phyloP scores from a whole-genome alignment of 2,888 invertebrate species.

The Andrena chrysosceles region DNA sequence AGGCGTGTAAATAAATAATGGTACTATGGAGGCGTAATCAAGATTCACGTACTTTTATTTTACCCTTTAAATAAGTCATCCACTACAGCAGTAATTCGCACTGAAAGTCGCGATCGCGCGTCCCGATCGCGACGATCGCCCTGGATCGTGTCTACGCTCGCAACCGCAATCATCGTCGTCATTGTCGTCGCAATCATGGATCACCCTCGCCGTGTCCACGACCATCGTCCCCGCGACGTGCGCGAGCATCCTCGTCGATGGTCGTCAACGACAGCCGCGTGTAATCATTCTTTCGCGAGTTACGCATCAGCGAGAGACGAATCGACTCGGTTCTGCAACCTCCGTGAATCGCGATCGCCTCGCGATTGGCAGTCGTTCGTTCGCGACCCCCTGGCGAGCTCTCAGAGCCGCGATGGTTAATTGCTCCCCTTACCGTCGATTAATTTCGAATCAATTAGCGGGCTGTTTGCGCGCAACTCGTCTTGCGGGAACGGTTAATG shows the following conservation, averaged over 20 bases:
- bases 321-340: background rate
- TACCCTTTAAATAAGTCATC: conserved; percentile 80
- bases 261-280: background rate
- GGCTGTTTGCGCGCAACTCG: conserved; percentile 11
- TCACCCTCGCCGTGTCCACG: conserved; percentile 17
- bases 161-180: conserved; percentile 50
- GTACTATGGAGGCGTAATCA: too few relatives aligned
- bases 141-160: conserved; percentile 55
- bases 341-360: conserved; percentile 4
- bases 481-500: conserved; percentile 35
- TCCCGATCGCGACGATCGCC: conserved; percentile 44
- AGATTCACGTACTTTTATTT: conserved; percentile 74
- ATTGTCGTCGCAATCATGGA: conserved; percentile 16
- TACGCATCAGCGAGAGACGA: too few relatives aligned
- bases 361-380: conserved; percentile 10
- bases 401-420: conserved; percentile 22
- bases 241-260: conserved; percentile 3
- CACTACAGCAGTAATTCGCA: conserved; percentile 77
- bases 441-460: conserved; percentile 36
- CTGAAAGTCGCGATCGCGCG: conserved; percentile 74
- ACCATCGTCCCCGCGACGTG: conserved; percentile 18
- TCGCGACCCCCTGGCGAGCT: conserved; percentile 21
- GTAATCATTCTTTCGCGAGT: too few relatives aligned
- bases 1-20: too few relatives aligned
- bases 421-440: conserved; percentile 42